Conservation (phyloP, 2,113 vertebrate species). For the Hylia prasina region DNA sequence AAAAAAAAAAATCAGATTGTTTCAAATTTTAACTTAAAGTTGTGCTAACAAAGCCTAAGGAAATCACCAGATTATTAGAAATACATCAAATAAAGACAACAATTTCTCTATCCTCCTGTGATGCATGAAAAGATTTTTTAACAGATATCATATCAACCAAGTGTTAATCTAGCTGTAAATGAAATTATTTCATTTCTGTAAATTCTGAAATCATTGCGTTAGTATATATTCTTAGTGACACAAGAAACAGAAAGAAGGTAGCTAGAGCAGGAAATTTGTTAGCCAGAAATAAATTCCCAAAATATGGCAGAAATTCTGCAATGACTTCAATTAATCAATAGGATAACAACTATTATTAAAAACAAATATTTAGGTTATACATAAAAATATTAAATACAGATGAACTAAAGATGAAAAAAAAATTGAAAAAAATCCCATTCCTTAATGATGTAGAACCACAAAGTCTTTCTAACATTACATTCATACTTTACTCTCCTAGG, state of each 20-base stretch:
- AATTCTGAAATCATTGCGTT: background rate
- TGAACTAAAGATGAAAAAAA: background rate
- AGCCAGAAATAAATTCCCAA: background rate
- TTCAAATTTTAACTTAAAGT: background rate
- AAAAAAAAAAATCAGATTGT: background rate
- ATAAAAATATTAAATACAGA: background rate
- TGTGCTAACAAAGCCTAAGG: background rate
- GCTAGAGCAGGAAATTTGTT: background rate
- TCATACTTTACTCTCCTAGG: background rate
- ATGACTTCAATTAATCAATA: background rate
- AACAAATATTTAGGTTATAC: background rate
- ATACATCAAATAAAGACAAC: background rate
- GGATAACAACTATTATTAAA: background rate
- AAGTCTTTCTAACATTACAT: background rate
- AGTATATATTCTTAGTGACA: background rate
- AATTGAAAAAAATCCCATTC: background rate
- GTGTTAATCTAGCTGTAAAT: background rate
- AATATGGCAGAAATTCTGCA: background rate
- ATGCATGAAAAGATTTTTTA: background rate
- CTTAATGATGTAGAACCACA: background rate
- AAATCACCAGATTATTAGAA: background rate
- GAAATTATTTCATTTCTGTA: background rate
- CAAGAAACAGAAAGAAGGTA: background rate
- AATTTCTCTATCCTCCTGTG: background rate
- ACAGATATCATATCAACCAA: background rate